These are phyloP conservation scores for Lanistes nyassanus DNA, from an alignment of 1,140 invertebrate genomes.

Conservation along the genomic window DNA sequence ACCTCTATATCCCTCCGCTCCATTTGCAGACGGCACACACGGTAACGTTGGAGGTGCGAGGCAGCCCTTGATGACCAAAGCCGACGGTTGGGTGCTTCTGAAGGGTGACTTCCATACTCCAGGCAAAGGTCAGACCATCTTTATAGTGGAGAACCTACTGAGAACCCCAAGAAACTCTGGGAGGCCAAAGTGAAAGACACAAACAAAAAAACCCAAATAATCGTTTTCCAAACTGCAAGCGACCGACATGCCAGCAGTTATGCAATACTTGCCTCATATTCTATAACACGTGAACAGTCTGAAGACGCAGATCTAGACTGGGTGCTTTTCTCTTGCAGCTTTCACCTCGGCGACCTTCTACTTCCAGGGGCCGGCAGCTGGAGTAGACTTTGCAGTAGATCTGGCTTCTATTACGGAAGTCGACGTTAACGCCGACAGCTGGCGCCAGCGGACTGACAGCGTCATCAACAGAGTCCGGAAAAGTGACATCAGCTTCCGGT, in stretches of 20 bases:
- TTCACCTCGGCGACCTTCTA: constrained; percentile 2
- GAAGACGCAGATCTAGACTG: no score
- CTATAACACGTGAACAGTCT: no score
- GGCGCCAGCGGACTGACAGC: background rate
- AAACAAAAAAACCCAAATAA: no score
- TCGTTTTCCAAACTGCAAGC: no score
- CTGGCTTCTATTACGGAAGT: constrained; percentile 10
- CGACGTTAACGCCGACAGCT: background rate
- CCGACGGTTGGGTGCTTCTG: constrained; percentile 18
- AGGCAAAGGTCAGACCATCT: background rate
- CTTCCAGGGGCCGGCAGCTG: constrained; percentile 13
- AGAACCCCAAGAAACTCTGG: no score
- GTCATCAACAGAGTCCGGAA: constrained; percentile 22
- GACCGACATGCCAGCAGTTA: no score
- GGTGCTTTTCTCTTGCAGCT: background rate
- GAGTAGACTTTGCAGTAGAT: constrained; percentile 15
- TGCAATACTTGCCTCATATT: no score
- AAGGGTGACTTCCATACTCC: constrained; percentile 17
- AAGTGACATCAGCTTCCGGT: constrained; percentile 12
- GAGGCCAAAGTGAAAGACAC: no score
- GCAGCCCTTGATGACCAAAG: constrained; percentile 7
- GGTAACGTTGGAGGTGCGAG: background rate
- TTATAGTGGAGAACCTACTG: background rate
- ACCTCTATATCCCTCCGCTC: no score
- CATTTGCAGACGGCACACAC: background rate